Base-by-base conservation (phyloP, 2,797 vertebrate genomes). In the Amazonetta brasiliensis region DNA sequence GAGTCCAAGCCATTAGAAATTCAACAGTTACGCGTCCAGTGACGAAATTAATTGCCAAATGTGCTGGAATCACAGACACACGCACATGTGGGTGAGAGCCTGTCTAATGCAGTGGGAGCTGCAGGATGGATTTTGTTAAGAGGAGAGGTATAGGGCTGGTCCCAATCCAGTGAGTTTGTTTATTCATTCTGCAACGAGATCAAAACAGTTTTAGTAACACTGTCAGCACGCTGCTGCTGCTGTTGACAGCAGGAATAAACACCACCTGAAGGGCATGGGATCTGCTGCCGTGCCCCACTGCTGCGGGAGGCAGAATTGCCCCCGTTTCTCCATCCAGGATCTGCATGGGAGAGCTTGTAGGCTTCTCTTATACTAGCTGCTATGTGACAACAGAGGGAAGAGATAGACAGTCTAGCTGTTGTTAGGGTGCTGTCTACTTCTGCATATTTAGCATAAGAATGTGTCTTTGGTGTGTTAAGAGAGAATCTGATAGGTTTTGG, bases 241-340 rank as follows among this genome's bases (percentile, higher is more conserved):
- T 89, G 77, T 79, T 86, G 80, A 88, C 31, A 84, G 59, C 44
- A 63, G 69, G 63, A 86, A 88, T 90, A 96, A 96, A 73, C 74
- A 84, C 14, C 64, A 92, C 48, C 82, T 76, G 87, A 88, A 92
- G 63, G 50, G 69, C 25, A 67, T 8, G 46, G 59, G 35, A 44
- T n/a, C 66, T 23, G 16, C 33, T 90, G 60, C 56, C 7, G 3
- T 90, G 28, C 58, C 54, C 59, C 48, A 19, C 21, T 50, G 37
- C 73, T 3, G 3, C 37, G 46, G 63, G 43, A 64, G 48, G 12
- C 12, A 60, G 59, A 9, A 76, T 50, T 30, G 11, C 21, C 73
- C 62, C 43, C 60, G 6, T 25, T 30, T 72, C 22, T 21, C 21
- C 22, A 0, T 7, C n/a, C 43, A 39, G 17, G 35, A 6, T 14